Evolutionary conservation across 2,113 vertebrate species (phyloP).

Genomic region (Emydura subglobosa): DNA sequence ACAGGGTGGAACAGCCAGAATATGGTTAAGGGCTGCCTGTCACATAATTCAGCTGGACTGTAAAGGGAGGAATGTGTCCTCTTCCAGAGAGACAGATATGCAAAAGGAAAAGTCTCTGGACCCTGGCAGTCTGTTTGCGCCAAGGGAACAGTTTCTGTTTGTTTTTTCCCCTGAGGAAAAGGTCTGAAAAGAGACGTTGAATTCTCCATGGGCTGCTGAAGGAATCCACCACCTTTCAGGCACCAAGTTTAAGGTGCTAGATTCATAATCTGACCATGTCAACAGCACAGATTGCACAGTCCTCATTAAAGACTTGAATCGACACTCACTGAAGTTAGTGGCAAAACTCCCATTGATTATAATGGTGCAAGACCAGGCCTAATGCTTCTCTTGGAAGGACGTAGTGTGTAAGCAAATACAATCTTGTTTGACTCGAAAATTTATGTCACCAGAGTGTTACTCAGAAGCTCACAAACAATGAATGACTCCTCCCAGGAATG

Average conservation of each 20-base stretch:
- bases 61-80: background rate
- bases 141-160: too few relatives aligned
- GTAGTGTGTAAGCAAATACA: background rate
- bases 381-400: background rate
- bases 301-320: background rate
- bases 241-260: background rate
- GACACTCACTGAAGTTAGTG: background rate
- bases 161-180: background rate
- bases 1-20: background rate
- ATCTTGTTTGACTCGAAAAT: background rate
- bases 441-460: background rate
- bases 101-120: too few relatives aligned
- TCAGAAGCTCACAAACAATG: accelerated
- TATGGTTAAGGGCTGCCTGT: background rate
- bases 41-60: background rate
- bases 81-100: background rate
- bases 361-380: background rate
- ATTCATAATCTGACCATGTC: background rate
- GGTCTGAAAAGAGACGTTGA: background rate
- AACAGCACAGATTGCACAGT: background rate
- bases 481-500: accelerated
- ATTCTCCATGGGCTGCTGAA: background rate
- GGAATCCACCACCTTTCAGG: background rate
- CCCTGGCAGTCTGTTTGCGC: background rate
- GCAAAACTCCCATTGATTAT: background rate